Conservation (phyloP, 1,140 invertebrate species). For the Leptonema lineaticorne region DNA sequence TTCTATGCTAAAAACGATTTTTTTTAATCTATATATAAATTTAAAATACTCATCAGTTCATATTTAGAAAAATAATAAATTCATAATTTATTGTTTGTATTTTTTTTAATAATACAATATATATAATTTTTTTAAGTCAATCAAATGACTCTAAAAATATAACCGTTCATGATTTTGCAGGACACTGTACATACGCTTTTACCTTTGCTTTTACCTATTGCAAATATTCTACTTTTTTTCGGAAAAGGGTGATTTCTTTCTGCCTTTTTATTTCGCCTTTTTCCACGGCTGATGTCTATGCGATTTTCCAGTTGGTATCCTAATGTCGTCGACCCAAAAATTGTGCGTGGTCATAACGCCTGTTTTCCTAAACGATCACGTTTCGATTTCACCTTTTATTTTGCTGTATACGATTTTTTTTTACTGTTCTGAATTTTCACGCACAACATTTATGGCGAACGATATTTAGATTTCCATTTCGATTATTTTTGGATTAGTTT, state of each 20-base stretch:
- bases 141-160: too few species aligned
- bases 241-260: too few species aligned
- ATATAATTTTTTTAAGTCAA: too few species aligned
- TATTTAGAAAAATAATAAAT: too few species aligned
- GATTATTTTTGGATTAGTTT: background rate
- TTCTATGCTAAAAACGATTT: too few species aligned
- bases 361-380: background rate
- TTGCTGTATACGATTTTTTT: background rate
- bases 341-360: background rate
- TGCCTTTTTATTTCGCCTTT: too few species aligned
- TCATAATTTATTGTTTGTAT: too few species aligned
- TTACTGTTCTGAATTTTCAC: background rate
- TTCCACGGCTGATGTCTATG: background rate
- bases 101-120: too few species aligned
- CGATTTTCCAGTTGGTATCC: background rate
- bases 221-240: background rate
- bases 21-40: too few species aligned
- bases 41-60: too few species aligned
- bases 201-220: background rate
- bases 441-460: background rate
- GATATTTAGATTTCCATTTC: background rate
- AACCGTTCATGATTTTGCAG: too few species aligned
- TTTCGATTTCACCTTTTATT: background rate
- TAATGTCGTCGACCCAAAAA: background rate
- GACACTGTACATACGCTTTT: background rate